Base-by-base conservation (phyloP, 1,140 invertebrate species). In the Orchestia grillus region DNA sequence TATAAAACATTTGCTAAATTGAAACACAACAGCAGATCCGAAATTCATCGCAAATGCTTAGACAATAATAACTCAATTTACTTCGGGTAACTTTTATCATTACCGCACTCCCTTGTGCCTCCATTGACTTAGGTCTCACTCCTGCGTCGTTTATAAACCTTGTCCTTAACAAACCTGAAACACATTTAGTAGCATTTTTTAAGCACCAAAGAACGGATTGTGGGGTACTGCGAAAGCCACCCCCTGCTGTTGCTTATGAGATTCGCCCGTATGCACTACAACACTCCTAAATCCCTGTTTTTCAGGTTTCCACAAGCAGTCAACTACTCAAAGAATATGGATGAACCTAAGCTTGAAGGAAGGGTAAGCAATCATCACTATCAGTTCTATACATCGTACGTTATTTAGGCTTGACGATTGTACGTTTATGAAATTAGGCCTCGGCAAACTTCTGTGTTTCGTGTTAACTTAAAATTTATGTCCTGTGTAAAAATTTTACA, bases 271-370 rank as follows among this genome's bases (percentile, higher is more conserved):
- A 77, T 15, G 15, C 11, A 3, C 62, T 77, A 28, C 1, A 28
- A 77, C 47, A 53, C 36, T 77, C 62, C 11, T 36, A 77, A 77
- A 77, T 36, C 28, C 62, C 11, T 77, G 36, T 77, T 45, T 94
- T 94, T 94, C 44, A 44, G 36, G 19, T 90, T 45, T 45, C 40
- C 92, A 94, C 44, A 94, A n/a, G 40, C 44, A 94, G 40, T 6
- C 44, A 45, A 47, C 11, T 45, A 94, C 43, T 45, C 16, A 47
- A 47, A 44, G 44, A 45, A 94, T n/a, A 94, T 94, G 92, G 92
- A 44, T 19, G 92, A 94, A 6, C 62, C 62, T 23, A 94, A 94
- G 44, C 92, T 94, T 15, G 43, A 94, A 47, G 92, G 92, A 94
- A 94, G 92, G 92, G 92, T 94, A 28, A 94, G 92, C 4, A 90